These are phyloP conservation scores for Staurois parvus DNA, from an alignment of 2,797 vertebrate species.

Conservation along the genomic window DNA sequence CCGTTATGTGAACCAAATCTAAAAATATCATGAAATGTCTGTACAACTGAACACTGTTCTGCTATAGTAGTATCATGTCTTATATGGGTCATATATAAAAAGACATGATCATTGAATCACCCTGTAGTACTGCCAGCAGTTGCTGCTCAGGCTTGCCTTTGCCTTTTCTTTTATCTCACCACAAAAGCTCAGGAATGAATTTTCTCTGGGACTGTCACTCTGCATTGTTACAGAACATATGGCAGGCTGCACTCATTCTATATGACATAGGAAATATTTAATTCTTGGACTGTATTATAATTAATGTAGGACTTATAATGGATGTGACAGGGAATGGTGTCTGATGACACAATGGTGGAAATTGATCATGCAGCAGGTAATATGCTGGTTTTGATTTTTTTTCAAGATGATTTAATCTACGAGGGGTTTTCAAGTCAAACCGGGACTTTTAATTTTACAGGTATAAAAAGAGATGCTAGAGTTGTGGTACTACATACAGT, in stretches of 20 bases:
- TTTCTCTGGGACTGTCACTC: not conserved
- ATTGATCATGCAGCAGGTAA: not conserved
- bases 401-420: too few species aligned
- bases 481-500: too few species aligned
- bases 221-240: conserved; percentile 8
- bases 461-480: too few species aligned
- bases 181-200: conserved; percentile 12
- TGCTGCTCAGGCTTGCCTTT: conserved; percentile 21
- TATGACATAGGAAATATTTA: conserved; percentile 17
- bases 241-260: not conserved
- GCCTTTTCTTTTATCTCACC: conserved; percentile 7
- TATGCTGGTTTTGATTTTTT: not conserved
- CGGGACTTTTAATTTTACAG: too few species aligned
- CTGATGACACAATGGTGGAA: not conserved
- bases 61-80: not conserved
- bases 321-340: not conserved
- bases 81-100: not conserved
- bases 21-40: not conserved
- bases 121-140: not conserved
- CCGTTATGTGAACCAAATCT: not conserved
- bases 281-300: not conserved
- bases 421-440: too few species aligned
- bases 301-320: not conserved
- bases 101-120: not conserved
- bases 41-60: not conserved